Evolutionary conservation across 2,888 invertebrate species (phyloP), one percentile per base, ranked within the genome.

Genomic region (Drosophila emarginata): DNA sequence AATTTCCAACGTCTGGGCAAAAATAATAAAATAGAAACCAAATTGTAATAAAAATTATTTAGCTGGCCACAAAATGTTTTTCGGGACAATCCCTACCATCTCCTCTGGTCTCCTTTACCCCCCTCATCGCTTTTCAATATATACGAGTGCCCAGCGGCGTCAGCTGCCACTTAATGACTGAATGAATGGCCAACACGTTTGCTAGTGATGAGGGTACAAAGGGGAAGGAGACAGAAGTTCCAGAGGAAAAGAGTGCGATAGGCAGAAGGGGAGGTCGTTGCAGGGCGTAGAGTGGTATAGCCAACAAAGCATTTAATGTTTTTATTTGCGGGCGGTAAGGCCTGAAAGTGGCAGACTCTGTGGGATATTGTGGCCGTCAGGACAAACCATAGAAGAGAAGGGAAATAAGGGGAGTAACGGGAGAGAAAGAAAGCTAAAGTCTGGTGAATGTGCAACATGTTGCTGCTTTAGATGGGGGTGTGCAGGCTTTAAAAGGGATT

Each of bases 141-240:
- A 32, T 32, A 32, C 7, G 32, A 32, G 32, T 9, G 53, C 82
- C 82, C 81, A 71, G 85, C 72, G 74, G 87, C 79, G 87, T 66
- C 87, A 84, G 82, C 85, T 87, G 86, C 76, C 87, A 85, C 83
- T 87, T 80, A 87, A 87, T 83, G 88, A 86, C 72, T 77, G 76
- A 75, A 76, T 84, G 79, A 87, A 67, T 70, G 77, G 66, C 57
- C 72, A 71, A 72, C 70, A 71, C 70, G 74, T 65, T 65, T 70
- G 62, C 59, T 57, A 36, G 50, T 40, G 40, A 64, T 50, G 54
- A 26, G 54, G 15, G 32, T 21, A 21, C 21, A 50, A 37, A 40
- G 51, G 36, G 11, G 56, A 26, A 26, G 18, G 52, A 15, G 45
- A 23, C 23, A 18, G 54, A 15, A 12, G 50, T 9, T 18, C 4